Evolutionary conservation across 2,113 vertebrate species (phyloP).

Genomic region (Zosterops japonicus): DNA sequence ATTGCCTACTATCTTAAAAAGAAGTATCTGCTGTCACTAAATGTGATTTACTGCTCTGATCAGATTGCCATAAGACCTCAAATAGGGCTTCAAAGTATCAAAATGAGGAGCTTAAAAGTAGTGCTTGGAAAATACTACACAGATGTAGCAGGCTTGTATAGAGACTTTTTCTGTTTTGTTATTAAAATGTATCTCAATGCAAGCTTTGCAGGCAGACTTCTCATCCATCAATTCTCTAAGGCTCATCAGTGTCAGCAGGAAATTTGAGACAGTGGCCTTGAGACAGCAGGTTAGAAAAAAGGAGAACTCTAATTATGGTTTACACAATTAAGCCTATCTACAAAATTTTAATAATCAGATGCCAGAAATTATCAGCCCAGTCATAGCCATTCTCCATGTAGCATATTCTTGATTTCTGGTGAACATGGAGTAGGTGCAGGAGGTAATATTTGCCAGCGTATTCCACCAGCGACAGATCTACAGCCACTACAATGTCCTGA

Average conservation of each 20-base stretch:
- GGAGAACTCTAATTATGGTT: not conserved
- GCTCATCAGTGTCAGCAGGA: conserved; percentile 16
- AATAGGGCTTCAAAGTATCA: not conserved
- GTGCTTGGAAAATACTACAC: not conserved
- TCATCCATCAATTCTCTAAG: not conserved
- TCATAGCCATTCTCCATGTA: not conserved
- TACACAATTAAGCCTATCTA: not conserved
- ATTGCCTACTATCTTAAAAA: not conserved
- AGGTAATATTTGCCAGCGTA: not conserved
- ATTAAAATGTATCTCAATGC: not conserved
- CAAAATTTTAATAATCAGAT: not conserved
- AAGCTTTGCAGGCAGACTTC: not conserved
- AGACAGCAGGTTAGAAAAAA: conserved; percentile 21
- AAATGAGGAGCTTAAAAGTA: not conserved
- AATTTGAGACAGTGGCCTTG: not conserved
- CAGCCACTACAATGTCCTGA: not conserved
- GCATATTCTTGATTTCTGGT: not conserved
- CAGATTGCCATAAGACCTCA: not conserved
- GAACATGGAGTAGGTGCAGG: not conserved
- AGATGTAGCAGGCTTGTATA: not conserved
- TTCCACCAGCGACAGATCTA: not conserved
- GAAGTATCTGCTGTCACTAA: not conserved
- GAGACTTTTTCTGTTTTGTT: not conserved
- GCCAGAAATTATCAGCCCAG: not conserved
- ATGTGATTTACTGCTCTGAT: not conserved